phyloP scores from a whole-genome alignment of 2,888 invertebrate genomes.

The Anarsia innoxiella region DNA sequence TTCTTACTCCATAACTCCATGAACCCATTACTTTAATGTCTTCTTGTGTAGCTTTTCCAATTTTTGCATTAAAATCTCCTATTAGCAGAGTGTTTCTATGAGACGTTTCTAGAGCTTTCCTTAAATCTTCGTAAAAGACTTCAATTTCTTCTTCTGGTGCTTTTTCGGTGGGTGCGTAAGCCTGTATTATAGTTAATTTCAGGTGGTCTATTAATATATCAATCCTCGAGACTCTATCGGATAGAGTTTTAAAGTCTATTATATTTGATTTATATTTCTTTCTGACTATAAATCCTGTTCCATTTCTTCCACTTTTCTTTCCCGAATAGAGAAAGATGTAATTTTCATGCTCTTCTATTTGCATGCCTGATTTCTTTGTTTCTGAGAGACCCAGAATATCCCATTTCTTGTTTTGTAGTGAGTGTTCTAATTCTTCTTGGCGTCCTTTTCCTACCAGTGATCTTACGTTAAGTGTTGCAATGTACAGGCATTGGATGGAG shows the following conservation, averaged over 20 bases:
- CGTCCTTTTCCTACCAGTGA: conserved; percentile 2
- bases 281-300: conserved; percentile 11
- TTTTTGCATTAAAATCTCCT: conserved; percentile 11
- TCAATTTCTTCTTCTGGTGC: conserved; percentile 2
- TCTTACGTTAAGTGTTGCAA: conserved; percentile 9
- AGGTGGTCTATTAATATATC: background rate
- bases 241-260: conserved; percentile 5
- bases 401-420: conserved; percentile 11
- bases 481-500: conserved; percentile 9
- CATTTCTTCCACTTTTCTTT: conserved; percentile 9
- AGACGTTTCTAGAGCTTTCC: background rate
- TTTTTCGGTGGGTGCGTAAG: conserved; percentile 11
- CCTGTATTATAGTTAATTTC: conserved; percentile 9
- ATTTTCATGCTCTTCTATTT: conserved; percentile 9
- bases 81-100: conserved; percentile 4
- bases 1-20: conserved; percentile 9
- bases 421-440: conserved; percentile 5
- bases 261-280: conserved; percentile 4
- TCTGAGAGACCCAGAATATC: conserved; percentile 12
- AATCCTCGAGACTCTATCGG: conserved; percentile 9
- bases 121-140: conserved; percentile 6
- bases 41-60: conserved; percentile 5
- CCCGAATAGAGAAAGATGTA: conserved; percentile 12
- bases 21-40: background rate
- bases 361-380: conserved; percentile 11